These are phyloP conservation scores for Sarcophilus harrisii DNA, from an alignment of 2,797 vertebrate genomes.

Conservation along the genomic window DNA sequence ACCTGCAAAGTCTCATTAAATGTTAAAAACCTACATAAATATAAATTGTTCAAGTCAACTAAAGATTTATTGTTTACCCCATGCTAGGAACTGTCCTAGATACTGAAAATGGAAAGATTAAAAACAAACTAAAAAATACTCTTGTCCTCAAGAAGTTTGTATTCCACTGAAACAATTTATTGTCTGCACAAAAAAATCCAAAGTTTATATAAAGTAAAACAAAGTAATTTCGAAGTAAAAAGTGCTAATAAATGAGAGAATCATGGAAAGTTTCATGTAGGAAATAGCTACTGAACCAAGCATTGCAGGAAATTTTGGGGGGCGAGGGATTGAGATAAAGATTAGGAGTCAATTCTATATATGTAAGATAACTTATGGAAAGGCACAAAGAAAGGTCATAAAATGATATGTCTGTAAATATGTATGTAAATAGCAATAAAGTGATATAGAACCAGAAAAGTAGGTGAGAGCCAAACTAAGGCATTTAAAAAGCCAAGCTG, in stretches of 20 bases:
- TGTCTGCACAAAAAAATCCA: background rate
- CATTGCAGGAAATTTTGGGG: background rate
- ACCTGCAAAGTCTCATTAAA: background rate
- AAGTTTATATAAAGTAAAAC: background rate
- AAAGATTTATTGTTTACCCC: background rate
- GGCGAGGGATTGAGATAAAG: background rate
- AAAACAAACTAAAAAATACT: background rate
- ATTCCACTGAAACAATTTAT: background rate
- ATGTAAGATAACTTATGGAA: background rate
- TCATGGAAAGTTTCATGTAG: background rate
- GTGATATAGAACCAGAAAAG: background rate
- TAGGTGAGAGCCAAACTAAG: background rate
- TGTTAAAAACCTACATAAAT: background rate
- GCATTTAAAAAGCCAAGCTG: background rate
- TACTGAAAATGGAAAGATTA: background rate
- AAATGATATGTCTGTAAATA: background rate
- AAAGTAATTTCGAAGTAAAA: background rate
- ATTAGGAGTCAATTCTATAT: background rate
- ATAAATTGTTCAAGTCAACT: background rate
- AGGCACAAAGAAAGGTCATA: background rate
- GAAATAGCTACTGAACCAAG: background rate
- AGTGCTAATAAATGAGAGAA: background rate
- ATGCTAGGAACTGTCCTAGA: background rate
- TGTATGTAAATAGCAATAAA: background rate
- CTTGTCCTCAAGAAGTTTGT: background rate